phyloP scores from a whole-genome alignment of 2,888 invertebrate species.

The Drosophila flavopinicola region DNA sequence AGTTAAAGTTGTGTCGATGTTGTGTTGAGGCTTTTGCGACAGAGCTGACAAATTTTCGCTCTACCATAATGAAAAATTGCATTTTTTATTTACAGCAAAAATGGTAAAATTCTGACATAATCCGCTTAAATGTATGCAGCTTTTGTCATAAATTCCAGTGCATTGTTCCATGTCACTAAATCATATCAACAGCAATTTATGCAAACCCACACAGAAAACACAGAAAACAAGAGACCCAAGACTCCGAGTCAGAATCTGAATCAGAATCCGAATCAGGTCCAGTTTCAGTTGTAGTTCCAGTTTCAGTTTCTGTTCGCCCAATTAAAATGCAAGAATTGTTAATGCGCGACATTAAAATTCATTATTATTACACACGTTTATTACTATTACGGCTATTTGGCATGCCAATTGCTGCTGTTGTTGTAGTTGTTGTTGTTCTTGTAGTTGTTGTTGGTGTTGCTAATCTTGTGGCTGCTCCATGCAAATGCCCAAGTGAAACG shows the following conservation, averaged over 20 bases:
- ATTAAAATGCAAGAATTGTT: constrained; percentile 81
- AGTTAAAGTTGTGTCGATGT: constrained; percentile 5
- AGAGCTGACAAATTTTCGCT: constrained; percentile 70
- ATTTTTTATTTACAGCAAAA: constrained; percentile 61
- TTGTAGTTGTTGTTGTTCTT: constrained; percentile 3
- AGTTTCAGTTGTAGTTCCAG: constrained; percentile 18
- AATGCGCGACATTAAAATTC: constrained; percentile 80
- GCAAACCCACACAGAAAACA: constrained; percentile 68
- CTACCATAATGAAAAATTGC: constrained; percentile 49
- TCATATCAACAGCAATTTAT: constrained; percentile 81
- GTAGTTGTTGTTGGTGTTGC: constrained; percentile 13
- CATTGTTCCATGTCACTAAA: constrained; percentile 80
- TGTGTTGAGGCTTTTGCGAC: constrained; percentile 52
- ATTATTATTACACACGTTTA: constrained; percentile 79
- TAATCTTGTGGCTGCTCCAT: constrained; percentile 41
- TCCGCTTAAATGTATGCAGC: constrained; percentile 70
- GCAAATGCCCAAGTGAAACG: constrained; percentile 68
- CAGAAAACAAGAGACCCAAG: too few relatives aligned
- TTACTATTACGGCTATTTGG: constrained; percentile 67
- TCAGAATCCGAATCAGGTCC: constrained; percentile 3
- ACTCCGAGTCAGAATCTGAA: constrained; percentile 1
- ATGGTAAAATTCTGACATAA: constrained; percentile 69
- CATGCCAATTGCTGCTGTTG: constrained; percentile 56
- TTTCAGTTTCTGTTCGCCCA: constrained; percentile 56
- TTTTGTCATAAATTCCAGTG: constrained; percentile 75